Percentiles rank a stretch among this genome's conserved stretches.
Conservation (phyloP, 2,888 invertebrate species). For the Temnothorax ravouxi region DNA sequence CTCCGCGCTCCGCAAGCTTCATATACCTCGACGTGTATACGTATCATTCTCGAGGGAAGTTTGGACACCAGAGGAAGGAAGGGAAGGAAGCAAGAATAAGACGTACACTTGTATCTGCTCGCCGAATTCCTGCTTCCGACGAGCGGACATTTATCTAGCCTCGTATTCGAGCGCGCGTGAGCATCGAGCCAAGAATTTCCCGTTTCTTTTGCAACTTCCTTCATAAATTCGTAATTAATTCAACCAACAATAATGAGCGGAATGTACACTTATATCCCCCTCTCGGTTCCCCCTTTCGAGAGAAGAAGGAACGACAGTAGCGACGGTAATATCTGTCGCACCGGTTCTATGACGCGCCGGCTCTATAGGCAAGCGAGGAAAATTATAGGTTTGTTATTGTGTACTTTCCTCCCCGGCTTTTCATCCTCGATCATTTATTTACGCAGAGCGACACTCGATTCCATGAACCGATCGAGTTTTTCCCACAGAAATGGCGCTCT, state of each 20-base stretch:
- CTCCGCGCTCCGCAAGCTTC: conserved; percentile 64
- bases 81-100: conserved; percentile 64
- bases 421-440: conserved; percentile 69
- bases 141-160: conserved; percentile 30
- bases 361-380: conserved; percentile 54
- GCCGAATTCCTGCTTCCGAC: conserved; percentile 57
- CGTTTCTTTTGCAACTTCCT: conserved; percentile 43
- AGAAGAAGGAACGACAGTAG: background rate
- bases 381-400: conserved; percentile 69
- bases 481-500: background rate
- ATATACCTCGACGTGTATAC: conserved; percentile 63
- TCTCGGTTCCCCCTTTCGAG: background rate
- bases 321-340: conserved; percentile 45
- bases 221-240: conserved; percentile 54
- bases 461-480: conserved; percentile 31
- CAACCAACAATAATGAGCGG: conserved; percentile 39
- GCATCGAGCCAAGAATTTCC: conserved; percentile 31
- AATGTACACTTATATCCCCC: conserved; percentile 23
- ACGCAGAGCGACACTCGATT: conserved; percentile 62
- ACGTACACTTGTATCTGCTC: conserved; percentile 56
- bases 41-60: conserved; percentile 67
- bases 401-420: conserved; percentile 64
- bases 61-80: background rate
- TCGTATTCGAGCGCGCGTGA: conserved; percentile 10
- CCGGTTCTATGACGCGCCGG: conserved; percentile 22